These are phyloP conservation scores for Siderastrea siderea DNA, from an alignment of 92 coral and sea anemone genomes.

Conservation along the genomic window DNA sequence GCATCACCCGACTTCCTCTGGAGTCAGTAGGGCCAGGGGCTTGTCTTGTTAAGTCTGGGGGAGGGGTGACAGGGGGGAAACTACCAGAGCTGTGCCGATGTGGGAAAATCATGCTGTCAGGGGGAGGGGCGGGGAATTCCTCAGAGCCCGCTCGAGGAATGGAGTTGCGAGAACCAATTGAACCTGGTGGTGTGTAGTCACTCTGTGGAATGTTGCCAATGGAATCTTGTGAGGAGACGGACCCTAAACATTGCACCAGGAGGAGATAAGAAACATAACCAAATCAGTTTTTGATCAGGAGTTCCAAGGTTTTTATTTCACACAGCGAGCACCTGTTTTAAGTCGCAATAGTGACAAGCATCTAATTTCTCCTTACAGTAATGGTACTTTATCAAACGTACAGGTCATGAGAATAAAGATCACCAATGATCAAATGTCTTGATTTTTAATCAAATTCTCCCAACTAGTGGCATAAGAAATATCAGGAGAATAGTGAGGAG, in stretches of 20 bases:
- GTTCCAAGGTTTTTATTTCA: too few species aligned
- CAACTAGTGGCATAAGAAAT: too few species aligned
- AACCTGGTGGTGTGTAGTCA: slow-evolving; percentile 91
- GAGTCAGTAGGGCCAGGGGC: slow-evolving; percentile 60
- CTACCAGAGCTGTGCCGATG: slow-evolving; percentile 73
- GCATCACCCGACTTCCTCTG: slow-evolving; percentile 74
- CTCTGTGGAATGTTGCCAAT: slow-evolving; percentile 75
- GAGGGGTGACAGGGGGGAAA: slow-evolving; percentile 69
- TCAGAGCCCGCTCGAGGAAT: slow-evolving; percentile 64
- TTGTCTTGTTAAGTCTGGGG: slow-evolving; percentile 87
- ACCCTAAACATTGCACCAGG: slow-evolving; percentile 34
- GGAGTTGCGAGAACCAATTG: slow-evolving; percentile 63
- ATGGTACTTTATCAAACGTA: too few species aligned
- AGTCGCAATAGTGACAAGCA: too few species aligned
- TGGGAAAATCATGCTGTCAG: slow-evolving; percentile 54
- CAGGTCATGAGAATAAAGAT: too few species aligned
- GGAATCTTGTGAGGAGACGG: slow-evolving; percentile 76
- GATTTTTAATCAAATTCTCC: too few species aligned
- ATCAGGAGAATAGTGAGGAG: too few species aligned
- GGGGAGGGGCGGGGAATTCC: slow-evolving; percentile 90
- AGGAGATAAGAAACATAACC: not conserved
- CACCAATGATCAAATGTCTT: too few species aligned
- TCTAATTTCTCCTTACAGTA: too few species aligned
- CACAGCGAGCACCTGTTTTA: too few species aligned
- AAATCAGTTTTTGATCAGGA: too few species aligned